Percentiles rank a stretch among this genome's conserved stretches.
Conservation (phyloP, 53 echinoderm and acorn worm species). For the Holothuria leucospilota region DNA sequence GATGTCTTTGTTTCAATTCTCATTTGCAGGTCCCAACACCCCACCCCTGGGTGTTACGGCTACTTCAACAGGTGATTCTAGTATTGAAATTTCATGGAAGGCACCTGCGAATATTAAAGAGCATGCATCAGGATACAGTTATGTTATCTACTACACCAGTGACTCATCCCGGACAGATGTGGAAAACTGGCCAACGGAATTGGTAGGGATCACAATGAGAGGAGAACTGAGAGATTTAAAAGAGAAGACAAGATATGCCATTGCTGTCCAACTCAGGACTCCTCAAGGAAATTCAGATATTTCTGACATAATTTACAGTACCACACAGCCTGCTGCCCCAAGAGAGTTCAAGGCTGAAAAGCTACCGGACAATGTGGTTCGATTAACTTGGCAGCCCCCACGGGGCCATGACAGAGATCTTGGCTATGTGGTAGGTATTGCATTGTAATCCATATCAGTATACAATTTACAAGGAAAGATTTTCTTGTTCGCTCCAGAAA, state of each 20-base stretch:
- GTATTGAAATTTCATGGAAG: slow-evolving; percentile 79
- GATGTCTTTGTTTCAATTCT: neutral
- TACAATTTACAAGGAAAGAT: no score
- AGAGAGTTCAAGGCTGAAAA: slow-evolving; percentile 58
- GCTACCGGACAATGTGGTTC: slow-evolving; percentile 57
- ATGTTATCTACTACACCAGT: slow-evolving; percentile 78
- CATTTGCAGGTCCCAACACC: slow-evolving; percentile 58
- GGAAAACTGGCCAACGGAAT: slow-evolving; percentile 58
- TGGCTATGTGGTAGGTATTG: slow-evolving; percentile 25
- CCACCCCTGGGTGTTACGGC: slow-evolving; percentile 64
- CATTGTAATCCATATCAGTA: no score
- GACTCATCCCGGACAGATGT: slow-evolving; percentile 55
- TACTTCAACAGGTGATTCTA: slow-evolving; percentile 59
- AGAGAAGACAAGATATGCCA: slow-evolving; percentile 71
- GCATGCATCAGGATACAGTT: slow-evolving; percentile 72
- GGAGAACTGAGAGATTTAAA: slow-evolving; percentile 68
- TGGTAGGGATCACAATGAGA: slow-evolving; percentile 58
- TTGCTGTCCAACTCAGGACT: slow-evolving; percentile 72
- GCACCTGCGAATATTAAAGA: slow-evolving; percentile 70
- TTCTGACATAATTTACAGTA: slow-evolving; percentile 62
- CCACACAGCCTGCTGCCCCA: slow-evolving; percentile 70
- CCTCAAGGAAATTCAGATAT: slow-evolving; percentile 82
- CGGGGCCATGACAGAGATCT: slow-evolving; percentile 38
- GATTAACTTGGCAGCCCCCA: slow-evolving; percentile 72
- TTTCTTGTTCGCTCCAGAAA: no score